Conservation (phyloP, 2,888 invertebrate species). For the Chrysolina oricalcia region DNA sequence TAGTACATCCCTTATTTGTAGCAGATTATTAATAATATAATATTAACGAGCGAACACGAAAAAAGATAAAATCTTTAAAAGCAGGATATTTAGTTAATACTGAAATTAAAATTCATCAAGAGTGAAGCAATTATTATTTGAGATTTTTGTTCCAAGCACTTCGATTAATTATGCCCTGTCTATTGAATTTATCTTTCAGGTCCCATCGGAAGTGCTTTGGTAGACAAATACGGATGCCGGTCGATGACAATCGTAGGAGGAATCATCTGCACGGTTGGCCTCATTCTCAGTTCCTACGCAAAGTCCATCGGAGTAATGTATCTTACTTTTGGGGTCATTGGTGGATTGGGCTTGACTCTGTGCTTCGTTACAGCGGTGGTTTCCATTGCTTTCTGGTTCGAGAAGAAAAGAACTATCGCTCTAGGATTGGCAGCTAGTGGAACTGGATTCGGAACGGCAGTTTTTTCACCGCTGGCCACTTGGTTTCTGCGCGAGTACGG, state of each 20-base stretch:
- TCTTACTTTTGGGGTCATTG: constrained; percentile 89
- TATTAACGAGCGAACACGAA: no score
- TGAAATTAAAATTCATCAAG: no score
- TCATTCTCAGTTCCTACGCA: constrained; percentile 82
- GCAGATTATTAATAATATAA: no score
- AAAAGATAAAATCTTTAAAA: no score
- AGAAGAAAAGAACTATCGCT: constrained; percentile 88
- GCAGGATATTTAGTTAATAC: no score
- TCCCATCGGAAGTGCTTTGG: constrained; percentile 88
- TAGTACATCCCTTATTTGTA: no score
- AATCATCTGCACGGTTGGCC: constrained; percentile 82
- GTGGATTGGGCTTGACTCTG: constrained; percentile 88
- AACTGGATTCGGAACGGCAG: constrained; percentile 90
- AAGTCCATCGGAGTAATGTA: constrained; percentile 85
- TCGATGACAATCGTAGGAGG: constrained; percentile 76
- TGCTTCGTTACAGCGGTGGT: constrained; percentile 95
- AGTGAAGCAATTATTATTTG: no score
- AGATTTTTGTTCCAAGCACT: no score
- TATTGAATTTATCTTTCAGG: constrained; percentile 75
- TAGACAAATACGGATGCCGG: constrained; percentile 84
- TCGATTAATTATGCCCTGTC: no score
- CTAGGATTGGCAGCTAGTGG: constrained; percentile 92
- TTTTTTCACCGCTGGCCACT: constrained; percentile 90
- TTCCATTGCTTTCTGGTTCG: constrained; percentile 94
- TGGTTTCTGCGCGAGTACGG: constrained; percentile 84